Base-by-base conservation (phyloP, 2,888 invertebrate genomes). In the Busseola fusca region DNA sequence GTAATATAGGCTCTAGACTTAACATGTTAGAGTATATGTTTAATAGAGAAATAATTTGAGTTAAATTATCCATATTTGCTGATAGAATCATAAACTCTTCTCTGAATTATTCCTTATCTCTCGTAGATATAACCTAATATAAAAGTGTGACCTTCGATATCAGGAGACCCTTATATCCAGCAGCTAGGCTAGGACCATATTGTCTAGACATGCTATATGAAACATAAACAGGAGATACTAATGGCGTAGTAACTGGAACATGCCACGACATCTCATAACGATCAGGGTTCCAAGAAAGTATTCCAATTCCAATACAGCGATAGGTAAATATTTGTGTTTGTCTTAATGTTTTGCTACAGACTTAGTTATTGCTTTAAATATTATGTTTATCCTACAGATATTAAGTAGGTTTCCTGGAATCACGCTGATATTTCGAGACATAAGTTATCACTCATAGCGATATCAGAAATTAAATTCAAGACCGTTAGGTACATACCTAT, bases 231-330 rank as follows among this genome's bases (percentile, higher is more conserved):
- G 64, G 60, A 64, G 69, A 79, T 69, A 80, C 81, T 85, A 83
- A 83, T 83, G 81, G 68, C 64, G 57, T 40, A 69, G 68, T 78
- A 78, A 80, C 83, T 83, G 74, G 84, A 83, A 85, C 78, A 76
- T 78, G 62, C 54, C 82, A 64, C 78, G 80, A 70, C 80, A 74
- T 79, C 80, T 83, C 68, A 27, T 82, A 80, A 83, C 75, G 80
- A 83, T 70, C 52, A 80, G 68, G 56, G 69, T 83, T 75, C 83
- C 45, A 21, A 75, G 83, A 83, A 83, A 76, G 62, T 64, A 64
- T 69, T 83, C 66, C 84, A 70, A 82, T 64, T 76, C 74, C 80
- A 72, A 85, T 80, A 83, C 69, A 52, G 67, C 75, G 52, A 83
- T 83, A 80, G 67, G 68, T 74, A 82, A 80, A 80, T 79, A 80